Conservation (phyloP, 1,140 invertebrate genomes). For the Danaus plexippus region DNA sequence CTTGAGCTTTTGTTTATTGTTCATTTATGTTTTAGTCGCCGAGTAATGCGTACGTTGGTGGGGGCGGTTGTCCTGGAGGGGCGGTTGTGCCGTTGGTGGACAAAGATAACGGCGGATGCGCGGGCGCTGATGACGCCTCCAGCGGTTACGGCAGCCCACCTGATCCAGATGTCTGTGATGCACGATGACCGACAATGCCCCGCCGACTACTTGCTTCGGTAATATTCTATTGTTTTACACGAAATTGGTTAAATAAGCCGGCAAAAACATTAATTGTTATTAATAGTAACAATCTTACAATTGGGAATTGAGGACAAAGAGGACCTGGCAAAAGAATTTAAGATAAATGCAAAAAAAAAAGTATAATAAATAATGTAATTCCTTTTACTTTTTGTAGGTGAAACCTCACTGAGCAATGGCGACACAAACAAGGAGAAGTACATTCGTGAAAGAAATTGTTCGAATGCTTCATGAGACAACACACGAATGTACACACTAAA, state of each 20-base stretch:
- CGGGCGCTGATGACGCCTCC: conserved; percentile 72
- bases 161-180: conserved; percentile 76
- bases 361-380: neutral
- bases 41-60: conserved; percentile 50
- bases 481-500: neutral
- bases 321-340: too few species aligned
- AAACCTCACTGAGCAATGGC: conserved; percentile 58
- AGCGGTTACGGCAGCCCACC: conserved; percentile 76
- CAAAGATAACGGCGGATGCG: conserved; percentile 67
- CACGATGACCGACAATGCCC: conserved; percentile 67
- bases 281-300: too few species aligned
- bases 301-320: too few species aligned
- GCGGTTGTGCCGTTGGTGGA: conserved; percentile 55
- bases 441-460: too few species aligned
- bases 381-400: conserved; percentile 30
- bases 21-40: conserved; percentile 44
- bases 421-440: too few species aligned
- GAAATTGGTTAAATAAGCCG: neutral
- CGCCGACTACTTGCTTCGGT: conserved; percentile 64
- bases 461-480: neutral
- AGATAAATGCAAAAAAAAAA: too few species aligned
- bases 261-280: neutral
- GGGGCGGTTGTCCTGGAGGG: conserved; percentile 53
- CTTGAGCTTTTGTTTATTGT: conserved; percentile 15
- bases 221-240: conserved; percentile 4